A percentile compares a stretch with the other conserved stretches of the same genome.
phyloP scores from a whole-genome alignment of 2,113 vertebrate genomes.

The Podarcis cretensis region DNA sequence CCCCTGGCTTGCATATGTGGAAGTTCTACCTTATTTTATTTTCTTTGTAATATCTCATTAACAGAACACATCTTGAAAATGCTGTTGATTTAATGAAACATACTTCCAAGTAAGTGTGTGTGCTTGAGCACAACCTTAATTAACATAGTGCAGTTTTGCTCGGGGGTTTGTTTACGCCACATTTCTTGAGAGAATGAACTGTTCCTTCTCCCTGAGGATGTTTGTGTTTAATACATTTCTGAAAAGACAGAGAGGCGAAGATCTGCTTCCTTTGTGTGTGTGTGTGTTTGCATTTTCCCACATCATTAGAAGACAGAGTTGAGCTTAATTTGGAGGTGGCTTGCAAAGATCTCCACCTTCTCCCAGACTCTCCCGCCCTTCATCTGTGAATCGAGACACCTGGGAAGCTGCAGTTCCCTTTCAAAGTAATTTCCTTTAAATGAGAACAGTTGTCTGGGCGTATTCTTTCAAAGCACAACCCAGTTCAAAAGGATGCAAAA shows the following conservation, averaged over 20 bases:
- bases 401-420: slow-evolving; percentile 35
- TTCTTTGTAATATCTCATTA: neutral
- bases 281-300: neutral
- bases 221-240: fast-evolving
- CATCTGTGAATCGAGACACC: neutral
- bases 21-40: neutral
- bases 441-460: slow-evolving; percentile 11
- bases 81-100: neutral
- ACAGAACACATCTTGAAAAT: neutral
- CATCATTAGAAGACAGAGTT: neutral
- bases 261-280: neutral
- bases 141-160: neutral
- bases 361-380: slow-evolving; percentile 2
- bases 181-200: neutral
- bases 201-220: slow-evolving; percentile 8
- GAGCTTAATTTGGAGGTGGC: neutral
- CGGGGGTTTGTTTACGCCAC: neutral
- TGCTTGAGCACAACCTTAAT: neutral
- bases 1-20: neutral
- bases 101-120: neutral
- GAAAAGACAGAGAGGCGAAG: neutral
- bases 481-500: slow-evolving; percentile 45
- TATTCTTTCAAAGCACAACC: slow-evolving; percentile 49
- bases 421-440: slow-evolving; percentile 59
- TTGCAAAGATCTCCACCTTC: slow-evolving; percentile 30